phyloP scores from a whole-genome alignment of 2,113 vertebrate genomes.

The Neolamprologus sp. region DNA sequence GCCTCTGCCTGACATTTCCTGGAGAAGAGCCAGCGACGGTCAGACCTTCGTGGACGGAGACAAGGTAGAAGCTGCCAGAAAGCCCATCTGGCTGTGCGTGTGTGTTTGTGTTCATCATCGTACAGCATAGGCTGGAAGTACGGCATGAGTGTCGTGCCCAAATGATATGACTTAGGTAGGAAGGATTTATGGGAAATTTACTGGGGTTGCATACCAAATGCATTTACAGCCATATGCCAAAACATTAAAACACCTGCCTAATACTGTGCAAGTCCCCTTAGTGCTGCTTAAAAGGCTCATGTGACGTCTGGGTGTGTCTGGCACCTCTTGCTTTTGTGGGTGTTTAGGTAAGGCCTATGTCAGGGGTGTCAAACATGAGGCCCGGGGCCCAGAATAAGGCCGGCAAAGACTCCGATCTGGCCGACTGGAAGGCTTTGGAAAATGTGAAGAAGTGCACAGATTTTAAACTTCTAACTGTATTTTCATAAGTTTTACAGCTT shows the following conservation, averaged over 20 bases:
- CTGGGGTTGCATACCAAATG: neutral
- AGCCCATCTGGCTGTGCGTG: neutral
- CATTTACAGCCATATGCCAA: neutral
- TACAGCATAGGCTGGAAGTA: neutral
- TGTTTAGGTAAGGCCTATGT: neutral
- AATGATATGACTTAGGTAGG: neutral
- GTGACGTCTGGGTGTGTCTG: neutral
- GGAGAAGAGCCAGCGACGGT: slow-evolving; percentile 88
- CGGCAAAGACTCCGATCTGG: neutral
- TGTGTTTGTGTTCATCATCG: neutral
- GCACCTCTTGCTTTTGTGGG: neutral
- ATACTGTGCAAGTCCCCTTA: neutral
- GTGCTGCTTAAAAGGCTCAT: neutral
- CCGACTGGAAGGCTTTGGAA: neutral
- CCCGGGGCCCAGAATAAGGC: neutral
- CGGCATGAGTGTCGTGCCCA: neutral
- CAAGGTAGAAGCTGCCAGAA: slow-evolving; percentile 77
- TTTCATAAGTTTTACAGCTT: neutral
- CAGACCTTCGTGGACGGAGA: slow-evolving; percentile 83
- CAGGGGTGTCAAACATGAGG: neutral
- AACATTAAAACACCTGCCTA: neutral
- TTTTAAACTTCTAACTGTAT: neutral
- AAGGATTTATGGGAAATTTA: neutral
- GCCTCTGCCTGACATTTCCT: slow-evolving; percentile 90
- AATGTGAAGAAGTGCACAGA: neutral